Base-by-base conservation (phyloP, 2,888 invertebrate genomes). In the Bombylius discolor region DNA sequence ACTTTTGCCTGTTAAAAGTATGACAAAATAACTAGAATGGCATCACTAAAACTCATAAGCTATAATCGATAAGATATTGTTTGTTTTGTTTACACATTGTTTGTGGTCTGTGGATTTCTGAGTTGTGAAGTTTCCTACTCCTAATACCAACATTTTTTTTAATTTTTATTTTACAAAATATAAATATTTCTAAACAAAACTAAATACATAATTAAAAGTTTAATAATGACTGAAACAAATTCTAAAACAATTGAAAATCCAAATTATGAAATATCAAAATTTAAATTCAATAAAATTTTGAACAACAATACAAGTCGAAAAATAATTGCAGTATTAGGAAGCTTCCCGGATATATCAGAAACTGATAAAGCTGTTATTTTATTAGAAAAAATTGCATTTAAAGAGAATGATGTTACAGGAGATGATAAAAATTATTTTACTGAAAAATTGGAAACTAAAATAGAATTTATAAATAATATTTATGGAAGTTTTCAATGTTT, bases 351-450 rank as follows among this genome's bases (percentile, higher is more conserved):
- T 52, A 49, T 69, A 5, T 75, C 76, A 1, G 76, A 80, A 60
- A 73, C 73, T 58, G 79, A 80, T 58, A 76, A 79, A 60, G 90
- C 86, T 23, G 76, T 93, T 60, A 75, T 93, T 56, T 71, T 90
- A 62, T 77, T 93, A 47, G 91, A 93, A 68, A 93, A 92, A 73
- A 84, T 84, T 67, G 84, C 85, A 48, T 91, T 93, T 69, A 80
- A 81, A 46, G 76, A 75, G 34, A 67, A 72, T 13, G 68, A 73
- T 56, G 67, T 71, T 12, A 63, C 67, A 47, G 68, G 67, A 58
- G 59, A 51, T 8, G 64, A 76, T 53, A 67, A 68, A 55, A 78
- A 78, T n/a, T 83, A 82, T 67, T 86, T 89, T 64, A 79, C 79
- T 42, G 71, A 73, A 11, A 79, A 82, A 2, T 79, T 81, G 32